A percentile compares a stretch with the other conserved stretches of the same genome.
Evolutionary conservation across 2,797 vertebrate genomes (phyloP).

Genomic region (Danio kyathit): DNA sequence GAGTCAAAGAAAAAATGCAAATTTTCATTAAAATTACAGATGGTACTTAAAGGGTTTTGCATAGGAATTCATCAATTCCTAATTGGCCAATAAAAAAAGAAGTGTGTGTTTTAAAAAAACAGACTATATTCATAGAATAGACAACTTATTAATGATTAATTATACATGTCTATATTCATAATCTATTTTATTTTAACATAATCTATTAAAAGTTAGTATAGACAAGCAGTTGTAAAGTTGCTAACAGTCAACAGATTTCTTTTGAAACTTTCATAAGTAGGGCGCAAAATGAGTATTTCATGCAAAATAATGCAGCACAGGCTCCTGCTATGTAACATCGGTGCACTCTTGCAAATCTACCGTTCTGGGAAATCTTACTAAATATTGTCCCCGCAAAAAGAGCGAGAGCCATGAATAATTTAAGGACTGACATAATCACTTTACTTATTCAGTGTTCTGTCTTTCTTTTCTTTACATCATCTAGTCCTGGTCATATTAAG

Average conservation of each 20-base stretch:
- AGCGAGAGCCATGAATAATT: slow-evolving; percentile 18
- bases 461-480: slow-evolving; percentile 29
- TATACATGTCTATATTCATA: too few relatives aligned
- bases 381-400: slow-evolving; percentile 12
- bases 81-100: too few relatives aligned
- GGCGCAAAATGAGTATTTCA: not conserved
- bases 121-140: too few relatives aligned
- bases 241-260: not conserved
- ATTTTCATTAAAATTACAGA: too few relatives aligned
- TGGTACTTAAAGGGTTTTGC: too few relatives aligned
- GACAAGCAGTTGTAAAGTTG: too few relatives aligned
- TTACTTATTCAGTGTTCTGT: slow-evolving; percentile 7
- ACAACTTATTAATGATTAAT: too few relatives aligned
- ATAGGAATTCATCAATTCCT: too few relatives aligned
- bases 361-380: slow-evolving; percentile 3
- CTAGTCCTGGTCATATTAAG: not conserved
- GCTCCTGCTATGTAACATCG: not conserved
- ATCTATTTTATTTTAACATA: too few relatives aligned
- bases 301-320: not conserved
- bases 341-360: not conserved
- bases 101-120: too few relatives aligned
- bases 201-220: too few relatives aligned
- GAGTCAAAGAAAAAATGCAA: too few relatives aligned
- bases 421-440: slow-evolving; percentile 7
- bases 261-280: not conserved